A percentile compares a stretch with the other conserved stretches of the same genome.
These are phyloP conservation scores for Euura saliciscinereae DNA, from an alignment of 1,140 invertebrate genomes.

Conservation along the genomic window DNA sequence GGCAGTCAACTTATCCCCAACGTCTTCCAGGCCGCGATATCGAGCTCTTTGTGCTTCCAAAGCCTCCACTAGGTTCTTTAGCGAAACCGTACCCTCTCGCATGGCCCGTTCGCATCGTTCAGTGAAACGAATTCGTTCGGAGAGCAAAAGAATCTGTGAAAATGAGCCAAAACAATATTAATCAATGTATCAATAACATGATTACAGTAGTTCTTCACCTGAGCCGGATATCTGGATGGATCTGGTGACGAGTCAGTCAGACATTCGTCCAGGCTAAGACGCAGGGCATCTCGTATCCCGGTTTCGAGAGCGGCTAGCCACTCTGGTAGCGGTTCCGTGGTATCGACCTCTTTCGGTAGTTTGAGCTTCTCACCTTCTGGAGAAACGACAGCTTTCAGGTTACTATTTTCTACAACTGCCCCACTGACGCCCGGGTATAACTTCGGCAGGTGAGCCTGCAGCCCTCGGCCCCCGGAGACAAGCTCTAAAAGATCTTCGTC, in stretches of 20 bases:
- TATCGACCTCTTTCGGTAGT: constrained; percentile 74
- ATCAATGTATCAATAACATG: background rate
- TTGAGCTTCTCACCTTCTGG: constrained; percentile 84
- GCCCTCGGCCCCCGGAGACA: constrained; percentile 78
- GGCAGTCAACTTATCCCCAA: constrained; percentile 58
- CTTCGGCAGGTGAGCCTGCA: constrained; percentile 94
- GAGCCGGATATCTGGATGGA: constrained; percentile 50
- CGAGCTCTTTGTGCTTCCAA: constrained; percentile 48
- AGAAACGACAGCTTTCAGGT: constrained; percentile 74
- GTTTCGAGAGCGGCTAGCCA: constrained; percentile 54
- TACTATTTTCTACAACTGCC: constrained; percentile 71
- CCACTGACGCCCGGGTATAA: constrained; percentile 89
- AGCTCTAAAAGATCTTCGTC: constrained; percentile 96
- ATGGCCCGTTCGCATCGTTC: constrained; percentile 50
- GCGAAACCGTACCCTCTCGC: constrained; percentile 34
- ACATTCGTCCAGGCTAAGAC: constrained; percentile 47
- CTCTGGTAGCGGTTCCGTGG: constrained; percentile 43
- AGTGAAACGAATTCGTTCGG: constrained; percentile 52
- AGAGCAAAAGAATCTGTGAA: constrained; percentile 47
- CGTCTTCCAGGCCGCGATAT: constrained; percentile 50
- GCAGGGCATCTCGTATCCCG: constrained; percentile 42
- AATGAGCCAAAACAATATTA: constrained; percentile 9
- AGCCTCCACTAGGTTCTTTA: constrained; percentile 50
- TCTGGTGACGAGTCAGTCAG: constrained; percentile 44
- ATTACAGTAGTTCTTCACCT: constrained; percentile 38